A percentile compares a stretch with the other conserved stretches of the same genome.
These are phyloP conservation scores for Apodemus sylvaticus DNA, from an alignment of 2,113 vertebrate genomes.

Conservation along the genomic window DNA sequence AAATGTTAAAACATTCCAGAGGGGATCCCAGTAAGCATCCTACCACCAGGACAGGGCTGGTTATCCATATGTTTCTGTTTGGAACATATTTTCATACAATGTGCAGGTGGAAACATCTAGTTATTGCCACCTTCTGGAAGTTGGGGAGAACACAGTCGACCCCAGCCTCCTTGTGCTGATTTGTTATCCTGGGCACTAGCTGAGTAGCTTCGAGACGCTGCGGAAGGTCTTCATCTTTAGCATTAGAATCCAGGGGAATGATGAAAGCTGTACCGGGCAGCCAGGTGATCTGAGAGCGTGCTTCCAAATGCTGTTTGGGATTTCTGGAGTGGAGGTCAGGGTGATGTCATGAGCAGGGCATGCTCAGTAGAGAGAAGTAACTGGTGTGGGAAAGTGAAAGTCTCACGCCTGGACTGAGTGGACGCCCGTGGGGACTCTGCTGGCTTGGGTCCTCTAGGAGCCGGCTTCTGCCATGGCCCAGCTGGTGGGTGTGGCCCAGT, in stretches of 20 bases:
- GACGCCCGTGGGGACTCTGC: background rate
- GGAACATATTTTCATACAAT: background rate
- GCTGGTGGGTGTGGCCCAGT: background rate
- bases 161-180: background rate
- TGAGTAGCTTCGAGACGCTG: background rate
- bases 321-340: background rate
- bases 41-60: background rate
- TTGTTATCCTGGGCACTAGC: background rate
- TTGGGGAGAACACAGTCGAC: background rate
- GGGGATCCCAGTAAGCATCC: accelerated
- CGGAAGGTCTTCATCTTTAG: background rate
- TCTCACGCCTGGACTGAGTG: background rate
- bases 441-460: background rate
- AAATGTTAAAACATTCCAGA: background rate
- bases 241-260: accelerated
- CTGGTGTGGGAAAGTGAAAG: background rate
- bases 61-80: background rate
- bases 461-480: accelerated
- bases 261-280: background rate
- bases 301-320: background rate
- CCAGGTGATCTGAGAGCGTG: background rate
- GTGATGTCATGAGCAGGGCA: background rate
- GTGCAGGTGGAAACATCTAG: background rate
- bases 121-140: background rate
- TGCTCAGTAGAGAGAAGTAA: background rate